phyloP scores from a whole-genome alignment of 2,888 invertebrate species.

The Andrena camellia region DNA sequence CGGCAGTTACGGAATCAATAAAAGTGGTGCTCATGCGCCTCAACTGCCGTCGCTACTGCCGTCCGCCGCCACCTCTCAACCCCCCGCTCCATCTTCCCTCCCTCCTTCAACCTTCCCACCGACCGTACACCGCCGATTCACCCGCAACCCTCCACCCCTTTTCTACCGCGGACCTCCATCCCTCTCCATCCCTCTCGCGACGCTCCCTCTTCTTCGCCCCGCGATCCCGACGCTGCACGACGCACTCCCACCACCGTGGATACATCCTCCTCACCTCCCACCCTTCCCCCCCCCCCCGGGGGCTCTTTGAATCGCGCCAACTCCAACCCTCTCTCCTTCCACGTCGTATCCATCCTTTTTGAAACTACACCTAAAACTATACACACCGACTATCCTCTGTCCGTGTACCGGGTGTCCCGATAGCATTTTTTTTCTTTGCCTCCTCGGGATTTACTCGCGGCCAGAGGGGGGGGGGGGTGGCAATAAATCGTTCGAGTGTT shows the following conservation, averaged over 20 bases:
- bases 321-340: slow-evolving; percentile 73
- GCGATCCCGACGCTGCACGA: slow-evolving; percentile 25
- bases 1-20: slow-evolving; percentile 86
- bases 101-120: slow-evolving; percentile 68
- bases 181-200: slow-evolving; percentile 8
- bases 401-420: slow-evolving; percentile 54
- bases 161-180: slow-evolving; percentile 33
- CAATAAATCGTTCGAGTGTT: slow-evolving; percentile 48
- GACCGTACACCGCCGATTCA: slow-evolving; percentile 43
- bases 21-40: slow-evolving; percentile 86
- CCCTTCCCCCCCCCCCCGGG: slow-evolving; percentile 58
- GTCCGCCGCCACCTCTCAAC: slow-evolving; percentile 69
- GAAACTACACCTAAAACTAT: slow-evolving; percentile 83
- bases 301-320: slow-evolving; percentile 81
- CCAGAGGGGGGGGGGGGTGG: not conserved
- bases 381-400: slow-evolving; percentile 77
- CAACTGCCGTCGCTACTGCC: slow-evolving; percentile 83
- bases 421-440: slow-evolving; percentile 28
- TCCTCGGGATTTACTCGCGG: slow-evolving; percentile 12
- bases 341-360: slow-evolving; percentile 75
- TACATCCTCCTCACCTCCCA: slow-evolving; percentile 52
- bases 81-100: slow-evolving; percentile 53
- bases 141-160: slow-evolving; percentile 41
- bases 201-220: slow-evolving; percentile 31
- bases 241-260: slow-evolving; percentile 56